Evolutionary conservation across 2,113 vertebrate species (phyloP).

Genomic region (Oreochromis tanganicae): DNA sequence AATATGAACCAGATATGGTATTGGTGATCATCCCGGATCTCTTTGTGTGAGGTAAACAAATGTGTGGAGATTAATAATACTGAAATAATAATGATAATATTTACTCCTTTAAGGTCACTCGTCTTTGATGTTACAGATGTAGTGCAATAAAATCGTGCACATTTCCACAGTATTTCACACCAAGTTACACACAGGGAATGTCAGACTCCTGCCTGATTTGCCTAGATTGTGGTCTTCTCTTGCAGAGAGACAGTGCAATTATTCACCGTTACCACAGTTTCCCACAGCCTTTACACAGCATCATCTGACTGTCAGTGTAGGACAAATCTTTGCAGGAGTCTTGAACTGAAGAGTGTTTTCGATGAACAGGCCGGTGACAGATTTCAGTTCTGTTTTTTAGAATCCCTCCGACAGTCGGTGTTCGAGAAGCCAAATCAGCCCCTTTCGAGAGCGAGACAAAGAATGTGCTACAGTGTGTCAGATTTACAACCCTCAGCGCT

Average conservation of each 20-base stretch:
- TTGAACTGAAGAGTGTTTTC: background rate
- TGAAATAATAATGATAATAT: background rate
- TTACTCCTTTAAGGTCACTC: background rate
- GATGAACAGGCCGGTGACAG: background rate
- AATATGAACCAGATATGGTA: background rate
- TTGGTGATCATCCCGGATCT: fast-evolving
- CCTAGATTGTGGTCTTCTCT: background rate
- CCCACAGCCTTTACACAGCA: background rate
- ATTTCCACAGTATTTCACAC: background rate
- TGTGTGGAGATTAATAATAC: fast-evolving
- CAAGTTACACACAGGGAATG: background rate
- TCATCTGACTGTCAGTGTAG: background rate
- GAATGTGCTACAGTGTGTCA: constrained; percentile 14
- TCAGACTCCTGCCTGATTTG: background rate
- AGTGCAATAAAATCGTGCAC: background rate
- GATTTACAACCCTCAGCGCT: background rate
- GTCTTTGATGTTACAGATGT: fast-evolving
- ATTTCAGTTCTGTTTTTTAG: background rate
- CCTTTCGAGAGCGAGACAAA: background rate
- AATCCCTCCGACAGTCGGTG: background rate
- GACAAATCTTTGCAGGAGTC: background rate
- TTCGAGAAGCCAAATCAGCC: background rate
- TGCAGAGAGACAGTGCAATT: background rate
- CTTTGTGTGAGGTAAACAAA: background rate
- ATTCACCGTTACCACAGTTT: background rate